Base-by-base conservation (phyloP, 1,140 invertebrate species). In the Trichonephila inaurata region DNA sequence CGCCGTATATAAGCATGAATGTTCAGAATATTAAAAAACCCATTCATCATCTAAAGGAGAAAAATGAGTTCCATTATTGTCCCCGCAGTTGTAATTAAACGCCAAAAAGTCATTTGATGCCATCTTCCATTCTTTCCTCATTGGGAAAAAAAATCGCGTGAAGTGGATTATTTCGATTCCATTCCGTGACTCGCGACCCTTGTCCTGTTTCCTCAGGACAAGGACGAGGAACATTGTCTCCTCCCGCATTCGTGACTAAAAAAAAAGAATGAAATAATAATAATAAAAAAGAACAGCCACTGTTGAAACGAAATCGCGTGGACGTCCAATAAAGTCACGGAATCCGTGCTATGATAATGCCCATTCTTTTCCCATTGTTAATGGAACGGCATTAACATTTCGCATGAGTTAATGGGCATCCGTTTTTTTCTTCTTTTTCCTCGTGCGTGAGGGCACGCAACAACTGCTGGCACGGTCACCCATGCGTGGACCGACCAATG, bases 341-440 rank as follows among this genome's bases (percentile, higher is more conserved):
- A 85, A 85, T 85, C 72, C 10, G 21, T 28, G 24, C 21, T 85
- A 85, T 60, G 40, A 89, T 89, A 51, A 44, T 89, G 62, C 83
- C 83, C 40, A 85, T 89, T 72, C 62, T 89, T 89, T 58, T 88
- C 28, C 87, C 33, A 51, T 66, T 72, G 88, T 89, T 85, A 89
- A 89, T 89, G 64, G 88, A 21, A 24, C 62, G 64, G 62, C 88
- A 89, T 89, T 89, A 89, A 69, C 88, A 89, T 89, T 89, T 87
- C 28, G 58, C 85, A 60, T 33, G 60, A 61, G 40, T 87, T 89
- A 69, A 89, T 69, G 66, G 88, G 66, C 88, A 89, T 89, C 88
- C 88, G 88, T 40, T 33, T 89, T 64, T 87, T 7, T 85, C n/a
- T n/a, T 64, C 28, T 24, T 69, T 69, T 28, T 24, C 24, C n/a